These are phyloP conservation scores for Pygoscelis adeliae DNA, from an alignment of 2,113 vertebrate species.

Conservation along the genomic window DNA sequence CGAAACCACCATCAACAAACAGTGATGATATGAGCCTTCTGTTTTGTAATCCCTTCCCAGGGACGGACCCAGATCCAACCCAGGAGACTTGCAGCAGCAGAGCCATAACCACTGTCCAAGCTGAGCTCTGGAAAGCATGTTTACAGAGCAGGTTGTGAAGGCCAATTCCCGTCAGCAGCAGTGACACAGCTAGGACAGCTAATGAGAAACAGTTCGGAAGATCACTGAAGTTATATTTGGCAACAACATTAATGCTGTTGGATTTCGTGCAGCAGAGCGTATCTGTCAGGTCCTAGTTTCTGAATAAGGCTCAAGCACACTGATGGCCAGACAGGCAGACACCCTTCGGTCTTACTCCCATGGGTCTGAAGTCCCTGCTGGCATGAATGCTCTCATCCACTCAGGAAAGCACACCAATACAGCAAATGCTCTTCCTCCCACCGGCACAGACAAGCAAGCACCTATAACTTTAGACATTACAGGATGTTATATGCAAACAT, in stretches of 20 bases:
- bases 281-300: not conserved
- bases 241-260: not conserved
- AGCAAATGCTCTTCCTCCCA: not conserved
- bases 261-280: not conserved
- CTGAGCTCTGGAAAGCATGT: not conserved
- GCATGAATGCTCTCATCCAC: not conserved
- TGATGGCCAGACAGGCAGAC: not conserved
- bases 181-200: slow-evolving; percentile 3
- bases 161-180: not conserved
- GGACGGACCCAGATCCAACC: not conserved
- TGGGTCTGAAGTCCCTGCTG: not conserved
- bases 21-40: not conserved
- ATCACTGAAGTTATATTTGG: not conserved
- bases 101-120: not conserved
- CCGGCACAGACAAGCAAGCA: not conserved
- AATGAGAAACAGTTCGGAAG: not conserved
- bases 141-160: not conserved
- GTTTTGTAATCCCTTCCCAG: not conserved
- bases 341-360: not conserved
- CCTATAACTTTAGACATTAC: not conserved
- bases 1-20: not conserved
- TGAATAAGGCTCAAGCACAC: not conserved
- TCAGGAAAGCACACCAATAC: not conserved
- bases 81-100: not conserved
- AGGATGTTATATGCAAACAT: not conserved